Evolutionary conservation across 2,113 vertebrate species (phyloP).

Genomic region (Cavia porcellus): DNA sequence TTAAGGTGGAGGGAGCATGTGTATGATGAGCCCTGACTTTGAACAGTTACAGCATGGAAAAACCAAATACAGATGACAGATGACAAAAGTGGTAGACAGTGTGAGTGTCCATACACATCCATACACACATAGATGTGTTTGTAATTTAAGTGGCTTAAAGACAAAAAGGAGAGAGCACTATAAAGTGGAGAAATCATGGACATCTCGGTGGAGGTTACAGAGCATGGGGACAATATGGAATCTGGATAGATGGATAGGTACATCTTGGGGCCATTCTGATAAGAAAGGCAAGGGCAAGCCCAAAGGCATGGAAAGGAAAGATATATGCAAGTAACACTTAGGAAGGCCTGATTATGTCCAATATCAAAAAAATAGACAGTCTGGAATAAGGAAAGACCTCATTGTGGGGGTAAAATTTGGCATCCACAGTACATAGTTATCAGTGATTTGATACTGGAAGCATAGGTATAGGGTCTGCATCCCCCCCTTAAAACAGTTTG

Average conservation of each 20-base stretch:
- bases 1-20: neutral
- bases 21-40: neutral
- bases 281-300: neutral
- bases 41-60: neutral
- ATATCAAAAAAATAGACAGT: neutral
- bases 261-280: neutral
- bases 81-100: neutral
- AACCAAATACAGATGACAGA: neutral
- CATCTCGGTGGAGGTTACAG: neutral
- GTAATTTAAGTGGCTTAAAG: constrained; percentile 9
- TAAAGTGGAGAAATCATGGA: neutral
- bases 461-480: neutral
- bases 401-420: neutral
- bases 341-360: neutral
- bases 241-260: neutral
- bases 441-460: neutral
- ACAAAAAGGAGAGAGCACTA: neutral
- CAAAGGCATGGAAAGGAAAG: neutral
- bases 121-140: neutral
- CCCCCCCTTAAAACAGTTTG: constrained; percentile 25
- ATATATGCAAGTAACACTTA: neutral
- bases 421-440: neutral
- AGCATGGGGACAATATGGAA: neutral
- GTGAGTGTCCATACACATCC: neutral
- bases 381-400: neutral